phyloP scores from a whole-genome alignment of 2,888 invertebrate genomes.

The Hedychridium roseum region DNA sequence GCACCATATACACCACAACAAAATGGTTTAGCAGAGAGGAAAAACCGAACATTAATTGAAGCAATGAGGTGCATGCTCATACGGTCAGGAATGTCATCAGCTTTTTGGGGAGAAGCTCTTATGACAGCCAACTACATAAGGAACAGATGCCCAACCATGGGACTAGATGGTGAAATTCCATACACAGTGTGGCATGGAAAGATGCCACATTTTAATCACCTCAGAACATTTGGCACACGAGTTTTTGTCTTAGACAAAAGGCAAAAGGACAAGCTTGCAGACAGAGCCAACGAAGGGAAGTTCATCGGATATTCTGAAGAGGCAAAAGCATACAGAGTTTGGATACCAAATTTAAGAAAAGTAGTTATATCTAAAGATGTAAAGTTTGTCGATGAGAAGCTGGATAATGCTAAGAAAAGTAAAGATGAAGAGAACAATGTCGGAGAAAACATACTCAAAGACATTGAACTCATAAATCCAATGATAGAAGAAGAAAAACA shows the following conservation, averaged over 20 bases:
- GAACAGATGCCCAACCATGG: conserved; percentile 6
- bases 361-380: conserved; percentile 14
- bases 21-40: conserved; percentile 49
- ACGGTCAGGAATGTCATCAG: conserved; percentile 10
- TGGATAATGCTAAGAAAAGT: conserved; percentile 1
- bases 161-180: not conserved
- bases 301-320: conserved; percentile 16
- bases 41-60: conserved; percentile 28
- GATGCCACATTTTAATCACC: not conserved
- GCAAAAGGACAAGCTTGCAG: conserved; percentile 12
- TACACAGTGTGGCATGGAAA: conserved; percentile 1
- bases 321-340: conserved; percentile 21
- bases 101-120: conserved; percentile 17
- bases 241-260: conserved; percentile 8
- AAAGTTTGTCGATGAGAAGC: conserved; percentile 11
- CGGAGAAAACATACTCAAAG: not conserved
- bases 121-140: not conserved
- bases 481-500: not conserved
- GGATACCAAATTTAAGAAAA: conserved; percentile 8
- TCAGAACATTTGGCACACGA: conserved; percentile 3
- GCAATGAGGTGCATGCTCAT: conserved; percentile 12
- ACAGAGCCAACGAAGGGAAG: conserved; percentile 6
- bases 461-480: not conserved
- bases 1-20: conserved; percentile 42
- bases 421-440: conserved; percentile 5